Evolutionary conservation across 64 coral and sea anemone genomes (phyloP).

Genomic region (Montipora efflorescens): DNA sequence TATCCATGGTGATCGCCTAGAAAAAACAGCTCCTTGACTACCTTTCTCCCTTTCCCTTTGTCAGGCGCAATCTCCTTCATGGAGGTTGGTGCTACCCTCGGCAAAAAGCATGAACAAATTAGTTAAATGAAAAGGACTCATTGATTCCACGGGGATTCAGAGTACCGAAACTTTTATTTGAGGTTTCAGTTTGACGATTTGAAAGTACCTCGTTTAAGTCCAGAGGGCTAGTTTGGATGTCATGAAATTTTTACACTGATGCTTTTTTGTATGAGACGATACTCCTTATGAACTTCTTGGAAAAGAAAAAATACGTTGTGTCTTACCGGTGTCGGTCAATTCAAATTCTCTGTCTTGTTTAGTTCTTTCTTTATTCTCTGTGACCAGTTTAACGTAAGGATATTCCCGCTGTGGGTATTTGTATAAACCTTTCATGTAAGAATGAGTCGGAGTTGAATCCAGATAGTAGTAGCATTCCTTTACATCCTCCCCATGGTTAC

Average conservation of each 20-base stretch:
- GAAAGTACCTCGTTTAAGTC: no score
- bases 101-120: no score
- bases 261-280: background rate
- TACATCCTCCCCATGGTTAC: conserved; percentile 97
- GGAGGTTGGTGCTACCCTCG: no score
- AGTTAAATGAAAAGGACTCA: no score
- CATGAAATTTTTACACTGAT: background rate
- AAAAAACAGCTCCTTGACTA: no score
- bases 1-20: no score
- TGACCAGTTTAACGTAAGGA: conserved; percentile 67
- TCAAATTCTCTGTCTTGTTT: conserved; percentile 80
- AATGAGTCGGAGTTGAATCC: conserved; percentile 88
- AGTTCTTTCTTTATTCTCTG: conserved; percentile 70
- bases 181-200: no score
- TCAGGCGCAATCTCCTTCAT: no score
- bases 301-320: background rate
- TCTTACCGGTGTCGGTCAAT: conserved; percentile 75
- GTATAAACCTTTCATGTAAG: conserved; percentile 96
- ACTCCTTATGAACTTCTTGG: background rate
- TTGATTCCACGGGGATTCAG: no score
- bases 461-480: conserved; percentile 98
- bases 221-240: no score
- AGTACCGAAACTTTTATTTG: no score
- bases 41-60: no score
- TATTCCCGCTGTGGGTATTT: conserved; percentile 94